These are phyloP conservation scores for Ascaphus truei DNA, from an alignment of 2,113 vertebrate species.

Conservation along the genomic window DNA sequence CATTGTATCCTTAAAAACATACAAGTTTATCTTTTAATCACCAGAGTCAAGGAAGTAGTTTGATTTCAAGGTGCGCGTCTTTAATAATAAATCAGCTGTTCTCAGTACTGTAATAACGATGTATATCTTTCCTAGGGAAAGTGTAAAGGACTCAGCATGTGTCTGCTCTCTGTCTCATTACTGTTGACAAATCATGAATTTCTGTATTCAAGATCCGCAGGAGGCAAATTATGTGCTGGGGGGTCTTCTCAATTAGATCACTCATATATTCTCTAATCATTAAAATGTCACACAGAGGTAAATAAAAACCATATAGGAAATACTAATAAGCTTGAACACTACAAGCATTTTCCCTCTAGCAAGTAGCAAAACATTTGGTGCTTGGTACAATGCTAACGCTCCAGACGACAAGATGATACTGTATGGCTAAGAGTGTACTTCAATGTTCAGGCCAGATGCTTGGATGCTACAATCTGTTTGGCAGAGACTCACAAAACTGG, in stretches of 20 bases:
- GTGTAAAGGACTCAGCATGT: conserved; percentile 43
- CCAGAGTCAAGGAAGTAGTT: conserved; percentile 5
- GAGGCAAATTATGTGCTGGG: conserved; percentile 39
- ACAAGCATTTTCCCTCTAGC: conserved; percentile 34
- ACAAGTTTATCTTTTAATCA: conserved; percentile 20
- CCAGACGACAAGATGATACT: too few relatives aligned
- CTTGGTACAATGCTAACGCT: too few relatives aligned
- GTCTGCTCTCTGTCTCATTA: conserved; percentile 48
- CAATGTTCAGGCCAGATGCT: too few relatives aligned
- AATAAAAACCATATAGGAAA: conserved; percentile 26
- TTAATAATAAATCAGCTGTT: conserved; percentile 42
- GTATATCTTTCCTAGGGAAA: conserved; percentile 40
- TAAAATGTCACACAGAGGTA: conserved; percentile 48
- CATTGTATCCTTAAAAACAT: neutral
- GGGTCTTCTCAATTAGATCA: conserved; percentile 39
- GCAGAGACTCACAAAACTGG: too few relatives aligned
- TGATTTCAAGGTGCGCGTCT: neutral
- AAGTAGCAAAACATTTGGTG: conserved; percentile 39
- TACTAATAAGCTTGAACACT: conserved; percentile 37
- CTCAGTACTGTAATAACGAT: conserved; percentile 37
- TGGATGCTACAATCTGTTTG: too few relatives aligned
- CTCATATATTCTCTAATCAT: conserved; percentile 40
- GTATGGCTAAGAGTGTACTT: too few relatives aligned
- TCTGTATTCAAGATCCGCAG: conserved; percentile 37
- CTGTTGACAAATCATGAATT: conserved; percentile 46